These are phyloP conservation scores for Herminia tarsipennalis DNA, from an alignment of 2,888 invertebrate genomes.

Conservation along the genomic window DNA sequence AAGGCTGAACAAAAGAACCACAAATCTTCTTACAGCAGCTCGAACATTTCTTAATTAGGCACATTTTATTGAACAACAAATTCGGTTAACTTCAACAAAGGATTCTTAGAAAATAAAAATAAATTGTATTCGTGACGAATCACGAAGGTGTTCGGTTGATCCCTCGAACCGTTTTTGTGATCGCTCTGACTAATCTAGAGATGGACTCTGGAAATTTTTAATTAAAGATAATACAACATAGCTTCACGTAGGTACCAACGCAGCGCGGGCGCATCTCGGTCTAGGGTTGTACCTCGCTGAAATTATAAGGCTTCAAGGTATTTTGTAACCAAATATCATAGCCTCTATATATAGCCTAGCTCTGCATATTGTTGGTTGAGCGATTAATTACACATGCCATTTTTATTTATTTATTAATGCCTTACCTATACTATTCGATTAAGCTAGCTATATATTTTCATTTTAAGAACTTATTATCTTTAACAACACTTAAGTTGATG, in stretches of 20 bases:
- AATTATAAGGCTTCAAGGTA: too few relatives aligned
- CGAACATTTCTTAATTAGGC: constrained; percentile 83
- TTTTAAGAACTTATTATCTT: too few relatives aligned
- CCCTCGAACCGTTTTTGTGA: constrained; percentile 81
- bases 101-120: constrained; percentile 80
- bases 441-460: too few relatives aligned
- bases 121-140: constrained; percentile 84
- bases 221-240: constrained; percentile 83
- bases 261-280: constrained; percentile 40
- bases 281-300: constrained; percentile 53
- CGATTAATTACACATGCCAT: too few relatives aligned
- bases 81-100: constrained; percentile 83
- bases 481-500: too few relatives aligned
- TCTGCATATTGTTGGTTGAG: too few relatives aligned
- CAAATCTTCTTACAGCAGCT: constrained; percentile 72
- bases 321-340: too few relatives aligned
- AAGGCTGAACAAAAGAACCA: constrained; percentile 62
- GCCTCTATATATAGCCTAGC: too few relatives aligned
- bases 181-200: constrained; percentile 80
- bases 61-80: constrained; percentile 81
- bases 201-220: constrained; percentile 77
- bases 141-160: constrained; percentile 78
- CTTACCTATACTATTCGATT: too few relatives aligned
- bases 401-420: too few relatives aligned
- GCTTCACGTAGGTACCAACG: constrained; percentile 78